Evolutionary conservation across 2,797 vertebrate genomes (phyloP), one percentile per base, ranked within the genome.

Genomic region (Staurois parvus): DNA sequence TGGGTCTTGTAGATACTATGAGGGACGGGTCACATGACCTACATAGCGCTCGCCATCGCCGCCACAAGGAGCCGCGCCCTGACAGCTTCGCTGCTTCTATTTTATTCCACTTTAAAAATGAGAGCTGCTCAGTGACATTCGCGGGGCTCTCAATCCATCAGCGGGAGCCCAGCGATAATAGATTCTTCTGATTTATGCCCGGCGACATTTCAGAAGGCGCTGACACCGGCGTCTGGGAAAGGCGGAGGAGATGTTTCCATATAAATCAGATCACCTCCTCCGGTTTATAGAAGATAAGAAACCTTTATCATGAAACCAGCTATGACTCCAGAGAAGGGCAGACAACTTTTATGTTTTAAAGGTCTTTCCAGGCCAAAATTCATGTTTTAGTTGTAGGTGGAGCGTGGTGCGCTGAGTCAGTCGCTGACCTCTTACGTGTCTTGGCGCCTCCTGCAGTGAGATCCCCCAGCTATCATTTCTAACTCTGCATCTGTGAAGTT

Each of bases 231-330:
- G 32, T 13, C 29, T 21, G 24, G 74, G 24, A 48, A n/a, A 48
- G 28, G 72, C 30, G 48, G 3, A 10, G 42, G 42, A 64, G 76
- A 78, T 26, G 17, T 67, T 79, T 67, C 28, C 10, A 24, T 21
- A 79, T 67, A 68, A 79, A 79, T 79, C 76, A 30, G 1, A 30
- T 32, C 37, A 66, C 19, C n/a, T 77, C 10, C 59, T 19, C 21
- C 19, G 56, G 26, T 24, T 11, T 24, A 24, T 10, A 11, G 19
- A 32, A 13, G 24, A 7, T 15, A 11, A 59, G 74, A 37, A 19
- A 19, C 13, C 40, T 12, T 3, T n/a, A n/a, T n/a, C n/a, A n/a
- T n/a, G n/a, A n/a, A n/a, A n/a, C n/a, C n/a, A n/a, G n/a, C n/a
- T n/a, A n/a, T n/a, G n/a, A n/a, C 48, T 13, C 0, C 48, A 13